These are phyloP conservation scores for Leucopternis melanops DNA, from an alignment of 2,113 vertebrate genomes.

Conservation along the genomic window DNA sequence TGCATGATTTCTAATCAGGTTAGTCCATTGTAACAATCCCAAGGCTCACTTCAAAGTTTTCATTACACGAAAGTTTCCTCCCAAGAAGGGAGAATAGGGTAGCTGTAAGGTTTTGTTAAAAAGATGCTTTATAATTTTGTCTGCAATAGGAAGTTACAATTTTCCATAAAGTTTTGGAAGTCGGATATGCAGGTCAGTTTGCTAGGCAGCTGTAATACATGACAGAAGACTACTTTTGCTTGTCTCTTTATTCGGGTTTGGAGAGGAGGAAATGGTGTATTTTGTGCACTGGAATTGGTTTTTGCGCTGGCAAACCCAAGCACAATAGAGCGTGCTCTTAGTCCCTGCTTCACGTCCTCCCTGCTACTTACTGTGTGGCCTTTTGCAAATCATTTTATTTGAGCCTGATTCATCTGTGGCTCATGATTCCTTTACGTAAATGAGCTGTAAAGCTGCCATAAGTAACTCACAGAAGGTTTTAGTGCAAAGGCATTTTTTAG, in stretches of 20 bases:
- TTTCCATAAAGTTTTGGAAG: background rate
- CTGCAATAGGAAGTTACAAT: background rate
- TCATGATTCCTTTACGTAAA: background rate
- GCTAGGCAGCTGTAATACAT: background rate
- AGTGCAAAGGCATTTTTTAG: background rate
- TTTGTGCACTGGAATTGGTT: background rate
- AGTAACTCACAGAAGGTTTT: background rate
- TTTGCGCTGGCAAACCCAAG: background rate
- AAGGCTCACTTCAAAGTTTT: slow-evolving; percentile 28
- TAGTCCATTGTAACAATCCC: slow-evolving; percentile 40
- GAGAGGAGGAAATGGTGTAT: background rate
- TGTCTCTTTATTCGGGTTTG: background rate
- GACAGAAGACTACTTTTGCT: background rate
- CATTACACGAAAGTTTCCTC: background rate
- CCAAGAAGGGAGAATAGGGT: background rate
- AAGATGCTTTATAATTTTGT: background rate
- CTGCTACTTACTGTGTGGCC: background rate
- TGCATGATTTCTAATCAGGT: slow-evolving; percentile 63
- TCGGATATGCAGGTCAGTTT: background rate
- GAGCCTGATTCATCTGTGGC: slow-evolving; percentile 16
- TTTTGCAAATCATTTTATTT: slow-evolving; percentile 13
- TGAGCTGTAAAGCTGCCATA: background rate
- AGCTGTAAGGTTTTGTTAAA: background rate
- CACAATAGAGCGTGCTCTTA: background rate
- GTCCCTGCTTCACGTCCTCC: background rate